Evolutionary conservation across 2,888 invertebrate genomes (phyloP).

Genomic region (Arge pagana): DNA sequence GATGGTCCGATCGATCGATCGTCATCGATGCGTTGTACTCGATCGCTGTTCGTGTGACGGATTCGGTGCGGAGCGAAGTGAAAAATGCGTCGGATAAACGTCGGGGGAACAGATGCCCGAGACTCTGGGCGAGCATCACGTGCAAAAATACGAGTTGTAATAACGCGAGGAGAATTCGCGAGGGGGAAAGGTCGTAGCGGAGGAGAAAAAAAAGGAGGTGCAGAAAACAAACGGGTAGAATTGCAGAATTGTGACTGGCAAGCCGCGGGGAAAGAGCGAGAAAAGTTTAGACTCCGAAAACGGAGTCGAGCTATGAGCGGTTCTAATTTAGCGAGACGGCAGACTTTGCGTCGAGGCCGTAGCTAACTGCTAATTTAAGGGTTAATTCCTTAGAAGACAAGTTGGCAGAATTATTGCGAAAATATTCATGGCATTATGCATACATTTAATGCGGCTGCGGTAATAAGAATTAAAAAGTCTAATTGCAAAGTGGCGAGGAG

Average conservation of each 20-base stretch:
- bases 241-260: slow-evolving; percentile 40
- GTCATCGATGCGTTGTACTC: too few relatives aligned
- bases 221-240: too few relatives aligned
- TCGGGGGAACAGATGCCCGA: slow-evolving; percentile 11
- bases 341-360: slow-evolving; percentile 55
- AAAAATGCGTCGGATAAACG: background rate
- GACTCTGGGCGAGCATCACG: slow-evolving; percentile 16
- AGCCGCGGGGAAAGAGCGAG: slow-evolving; percentile 32
- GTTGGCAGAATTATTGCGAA: slow-evolving; percentile 59
- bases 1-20: too few relatives aligned
- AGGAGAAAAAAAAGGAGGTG: too few relatives aligned
- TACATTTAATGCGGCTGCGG: slow-evolving; percentile 52
- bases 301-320: slow-evolving; percentile 41
- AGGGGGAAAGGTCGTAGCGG: too few relatives aligned
- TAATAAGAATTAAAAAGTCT: slow-evolving; percentile 60
- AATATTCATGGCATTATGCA: slow-evolving; percentile 60
- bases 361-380: slow-evolving; percentile 60
- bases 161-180: slow-evolving; percentile 3
- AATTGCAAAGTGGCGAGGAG: slow-evolving; percentile 40
- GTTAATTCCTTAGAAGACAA: slow-evolving; percentile 60
- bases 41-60: too few relatives aligned
- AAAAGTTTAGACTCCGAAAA: too few relatives aligned
- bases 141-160: background rate
- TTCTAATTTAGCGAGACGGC: slow-evolving; percentile 55
- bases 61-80: background rate